phyloP scores from a whole-genome alignment of 1,140 invertebrate genomes.

The Goniozus legneri region DNA sequence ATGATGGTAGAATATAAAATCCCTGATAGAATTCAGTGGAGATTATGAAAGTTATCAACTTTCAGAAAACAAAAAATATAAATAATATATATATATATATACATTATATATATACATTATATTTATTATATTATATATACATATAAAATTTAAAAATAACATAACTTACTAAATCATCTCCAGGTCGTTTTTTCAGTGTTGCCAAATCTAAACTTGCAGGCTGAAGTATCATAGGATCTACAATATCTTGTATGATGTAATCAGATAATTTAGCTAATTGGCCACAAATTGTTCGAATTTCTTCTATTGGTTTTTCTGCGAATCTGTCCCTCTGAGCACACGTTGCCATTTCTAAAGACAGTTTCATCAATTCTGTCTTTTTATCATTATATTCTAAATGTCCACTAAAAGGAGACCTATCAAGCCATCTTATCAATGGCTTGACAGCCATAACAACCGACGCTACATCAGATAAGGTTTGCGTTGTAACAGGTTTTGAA shows the following conservation, averaged over 20 bases:
- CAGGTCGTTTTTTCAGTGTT: constrained; percentile 77
- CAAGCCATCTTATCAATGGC: constrained; percentile 82
- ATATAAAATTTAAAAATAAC: not conserved
- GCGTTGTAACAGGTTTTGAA: constrained; percentile 70
- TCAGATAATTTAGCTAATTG: constrained; percentile 76
- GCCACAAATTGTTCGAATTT: constrained; percentile 68
- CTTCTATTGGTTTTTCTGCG: constrained; percentile 73
- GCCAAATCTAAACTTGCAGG: constrained; percentile 82
- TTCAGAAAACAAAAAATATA: not conserved
- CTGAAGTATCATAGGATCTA: constrained; percentile 84
- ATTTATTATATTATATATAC: not conserved
- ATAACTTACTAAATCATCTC: constrained; percentile 65
- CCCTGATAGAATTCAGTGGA: constrained; percentile 63
- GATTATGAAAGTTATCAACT: not conserved
- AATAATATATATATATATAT: constrained; percentile 1
- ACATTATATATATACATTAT: not conserved
- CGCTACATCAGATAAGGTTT: constrained; percentile 78
- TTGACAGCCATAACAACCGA: constrained; percentile 81
- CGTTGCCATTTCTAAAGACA: constrained; percentile 81
- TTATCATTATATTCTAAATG: constrained; percentile 66
- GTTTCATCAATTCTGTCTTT: constrained; percentile 68
- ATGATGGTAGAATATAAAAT: constrained; percentile 80
- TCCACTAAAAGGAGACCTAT: constrained; percentile 70
- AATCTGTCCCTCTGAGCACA: constrained; percentile 83
- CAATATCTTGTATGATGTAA: constrained; percentile 81